phyloP scores from a whole-genome alignment of 2,888 invertebrate species.

The Coleophora flavipennella region DNA sequence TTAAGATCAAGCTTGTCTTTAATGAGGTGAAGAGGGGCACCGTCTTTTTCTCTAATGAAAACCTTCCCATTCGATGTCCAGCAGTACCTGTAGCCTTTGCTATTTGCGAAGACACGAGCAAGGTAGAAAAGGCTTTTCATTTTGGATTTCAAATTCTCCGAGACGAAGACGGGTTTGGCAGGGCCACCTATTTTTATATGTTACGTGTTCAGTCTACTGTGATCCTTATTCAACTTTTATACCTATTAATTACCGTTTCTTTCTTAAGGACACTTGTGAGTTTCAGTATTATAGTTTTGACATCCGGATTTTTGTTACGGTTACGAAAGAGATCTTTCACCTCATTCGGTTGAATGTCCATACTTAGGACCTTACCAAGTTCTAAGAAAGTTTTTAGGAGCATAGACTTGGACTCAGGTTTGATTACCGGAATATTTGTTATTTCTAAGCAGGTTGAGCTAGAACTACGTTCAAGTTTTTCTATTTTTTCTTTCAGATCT shows the following conservation, averaged over 20 bases:
- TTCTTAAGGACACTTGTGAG: neutral
- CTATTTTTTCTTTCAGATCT: too few species aligned
- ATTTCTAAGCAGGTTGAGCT: too few species aligned
- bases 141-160: neutral
- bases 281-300: neutral
- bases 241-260: neutral
- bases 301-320: neutral
- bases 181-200: neutral
- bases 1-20: too few species aligned
- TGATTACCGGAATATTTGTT: too few species aligned
- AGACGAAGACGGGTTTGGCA: neutral
- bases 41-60: neutral
- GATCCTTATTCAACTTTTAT: neutral
- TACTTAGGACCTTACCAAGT: too few species aligned
- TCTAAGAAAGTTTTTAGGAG: too few species aligned
- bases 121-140: neutral
- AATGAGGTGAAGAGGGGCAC: neutral
- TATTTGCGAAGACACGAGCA: neutral
- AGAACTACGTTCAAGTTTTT: too few species aligned
- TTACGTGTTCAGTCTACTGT: neutral
- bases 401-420: too few species aligned
- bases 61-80: neutral
- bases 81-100: neutral
- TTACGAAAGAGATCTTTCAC: neutral
- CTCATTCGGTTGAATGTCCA: too few species aligned